A percentile compares a stretch with the other conserved stretches of the same genome.
These are phyloP conservation scores for Orchesella flavescens DNA, from an alignment of 2,888 invertebrate genomes.

Conservation along the genomic window DNA sequence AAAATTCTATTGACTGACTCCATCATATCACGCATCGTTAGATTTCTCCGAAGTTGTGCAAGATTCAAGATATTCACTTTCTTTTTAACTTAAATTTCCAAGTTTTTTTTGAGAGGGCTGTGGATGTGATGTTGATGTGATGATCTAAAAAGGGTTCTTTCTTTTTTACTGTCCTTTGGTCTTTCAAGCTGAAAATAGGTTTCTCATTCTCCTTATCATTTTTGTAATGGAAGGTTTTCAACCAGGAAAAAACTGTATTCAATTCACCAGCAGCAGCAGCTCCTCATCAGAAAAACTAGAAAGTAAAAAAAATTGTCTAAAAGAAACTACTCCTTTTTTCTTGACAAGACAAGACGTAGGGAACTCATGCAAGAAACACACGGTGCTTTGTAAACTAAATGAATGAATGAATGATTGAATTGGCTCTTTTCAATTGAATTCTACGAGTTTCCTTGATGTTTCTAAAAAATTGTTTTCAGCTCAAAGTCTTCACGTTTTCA, in stretches of 20 bases:
- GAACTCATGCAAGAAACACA: not conserved
- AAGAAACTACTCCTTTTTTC: not conserved
- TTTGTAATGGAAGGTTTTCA: not conserved
- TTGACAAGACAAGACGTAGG: not conserved
- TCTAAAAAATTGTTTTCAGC: constrained; percentile 42
- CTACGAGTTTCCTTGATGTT: constrained; percentile 58
- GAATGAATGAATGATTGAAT: constrained; percentile 61
- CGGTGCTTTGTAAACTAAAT: constrained; percentile 19
- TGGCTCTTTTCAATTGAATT: constrained; percentile 62
- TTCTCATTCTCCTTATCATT: constrained; percentile 43
- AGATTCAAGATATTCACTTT: no score
- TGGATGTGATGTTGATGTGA: no score
- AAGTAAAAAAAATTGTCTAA: not conserved
- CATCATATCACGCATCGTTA: no score
- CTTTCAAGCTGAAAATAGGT: constrained; percentile 65
- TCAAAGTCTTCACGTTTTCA: no score
- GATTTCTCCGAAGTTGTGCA: no score
- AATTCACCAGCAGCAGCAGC: no score
- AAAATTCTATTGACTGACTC: no score
- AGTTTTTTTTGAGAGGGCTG: no score
- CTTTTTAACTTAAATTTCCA: no score
- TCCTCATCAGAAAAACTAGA: not conserved
- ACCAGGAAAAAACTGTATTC: not conserved
- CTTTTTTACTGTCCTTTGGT: constrained; percentile 46
- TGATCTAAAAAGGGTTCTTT: not conserved